Base-by-base conservation (phyloP, 2,888 invertebrate genomes). In the Brachylomia viminalis region DNA sequence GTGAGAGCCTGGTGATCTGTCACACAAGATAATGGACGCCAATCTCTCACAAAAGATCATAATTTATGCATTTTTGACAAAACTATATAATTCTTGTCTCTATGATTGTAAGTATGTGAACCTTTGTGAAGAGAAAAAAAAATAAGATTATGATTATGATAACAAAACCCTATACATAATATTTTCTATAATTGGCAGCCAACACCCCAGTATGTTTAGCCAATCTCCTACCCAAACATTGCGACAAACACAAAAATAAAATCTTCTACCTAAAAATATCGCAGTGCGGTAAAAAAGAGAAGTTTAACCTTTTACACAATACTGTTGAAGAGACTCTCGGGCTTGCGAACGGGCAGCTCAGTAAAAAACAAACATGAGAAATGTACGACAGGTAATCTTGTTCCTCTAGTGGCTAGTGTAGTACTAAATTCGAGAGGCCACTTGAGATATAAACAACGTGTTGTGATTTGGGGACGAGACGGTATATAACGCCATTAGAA, bases 361-460 rank as follows among this genome's bases (percentile, higher is more conserved):
- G 83, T 86, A 84, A 85, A 88, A 88, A 88, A 80, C 77, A 82
- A 86, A 82, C 77, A 81, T 77, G 81, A 82, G 77, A 73, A 86
- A 87, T 83, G 72, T 84, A 82, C 84, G 88, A 87, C 88, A 88
- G 88, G 87, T 88, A 89, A 90, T 90, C 88, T 83, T 79, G 86
- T 87, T 85, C 70, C 77, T 84, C 80, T 78, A 52, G 54, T 54
- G 45, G 23, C 58, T 30, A 74, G 81, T 77, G 72, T 77, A 75
- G 77, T 67, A 27, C 77, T 70, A 72, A 72, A 78, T 70, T 77
- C 74, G 70, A 82, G 72, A 73, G 65, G 49, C 5, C 62, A 61
- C 77, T 77, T 76, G 30, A 62, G 62, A 47, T 52, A 4, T 75
- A 77, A 69, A 4, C 73, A 77, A 69, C 23, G 59, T 75, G 59